Conservation (phyloP, 2,113 vertebrate genomes). For the Podocnemis expansa region DNA sequence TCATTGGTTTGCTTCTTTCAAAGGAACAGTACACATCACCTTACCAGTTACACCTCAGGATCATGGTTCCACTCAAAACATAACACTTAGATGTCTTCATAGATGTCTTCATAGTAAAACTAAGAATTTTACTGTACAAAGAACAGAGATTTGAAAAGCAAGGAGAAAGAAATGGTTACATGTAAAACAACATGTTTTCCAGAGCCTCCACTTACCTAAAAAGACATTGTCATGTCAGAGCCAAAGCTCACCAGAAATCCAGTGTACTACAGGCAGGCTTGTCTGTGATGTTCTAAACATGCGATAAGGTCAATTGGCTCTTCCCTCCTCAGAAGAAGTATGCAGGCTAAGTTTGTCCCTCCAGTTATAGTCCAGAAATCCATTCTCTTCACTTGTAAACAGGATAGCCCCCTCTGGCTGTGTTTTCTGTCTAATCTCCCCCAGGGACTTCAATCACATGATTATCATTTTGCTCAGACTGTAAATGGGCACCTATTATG, state of each 20-base stretch:
- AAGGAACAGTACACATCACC: too few relatives aligned
- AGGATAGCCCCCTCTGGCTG: neutral
- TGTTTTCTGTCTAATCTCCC: neutral
- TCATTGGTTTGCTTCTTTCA: too few relatives aligned
- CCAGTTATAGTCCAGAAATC: neutral
- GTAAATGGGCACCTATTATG: neutral
- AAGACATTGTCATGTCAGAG: neutral
- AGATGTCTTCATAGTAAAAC: too few relatives aligned
- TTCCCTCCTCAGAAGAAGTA: neutral
- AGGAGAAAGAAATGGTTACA: too few relatives aligned
- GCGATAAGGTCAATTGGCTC: neutral
- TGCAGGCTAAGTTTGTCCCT: neutral
- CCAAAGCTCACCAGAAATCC: neutral
- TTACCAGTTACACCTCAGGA: too few relatives aligned
- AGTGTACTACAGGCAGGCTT: neutral
- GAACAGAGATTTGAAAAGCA: too few relatives aligned
- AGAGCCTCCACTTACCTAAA: neutral
- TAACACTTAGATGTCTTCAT: too few relatives aligned
- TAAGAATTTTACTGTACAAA: too few relatives aligned
- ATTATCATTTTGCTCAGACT: neutral
- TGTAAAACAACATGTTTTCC: neutral
- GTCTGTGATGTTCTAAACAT: neutral
- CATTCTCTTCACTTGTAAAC: neutral
- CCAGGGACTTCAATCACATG: neutral
- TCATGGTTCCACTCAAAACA: too few relatives aligned